Percentiles rank a stretch among this genome's conserved stretches.
These are phyloP conservation scores for Aspidiotus rigidus DNA, from an alignment of 2,888 invertebrate species.

Conservation along the genomic window DNA sequence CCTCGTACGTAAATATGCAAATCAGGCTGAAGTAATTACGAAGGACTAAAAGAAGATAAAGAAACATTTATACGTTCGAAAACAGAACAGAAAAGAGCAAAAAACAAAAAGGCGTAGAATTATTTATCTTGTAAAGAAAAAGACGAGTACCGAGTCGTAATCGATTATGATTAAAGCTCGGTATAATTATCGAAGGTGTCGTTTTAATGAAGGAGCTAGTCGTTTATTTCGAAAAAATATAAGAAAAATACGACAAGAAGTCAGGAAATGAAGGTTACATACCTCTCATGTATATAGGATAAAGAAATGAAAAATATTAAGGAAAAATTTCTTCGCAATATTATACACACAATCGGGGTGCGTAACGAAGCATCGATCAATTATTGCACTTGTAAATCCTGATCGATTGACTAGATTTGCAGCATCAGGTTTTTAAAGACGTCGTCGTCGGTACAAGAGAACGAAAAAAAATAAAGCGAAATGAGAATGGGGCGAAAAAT, in stretches of 20 bases:
- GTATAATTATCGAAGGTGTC: conserved; percentile 2
- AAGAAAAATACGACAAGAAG: too few relatives aligned
- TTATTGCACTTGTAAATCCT: neutral
- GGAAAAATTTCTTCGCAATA: too few relatives aligned
- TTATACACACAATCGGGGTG: too few relatives aligned
- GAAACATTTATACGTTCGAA: too few relatives aligned
- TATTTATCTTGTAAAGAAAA: neutral
- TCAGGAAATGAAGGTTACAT: too few relatives aligned
- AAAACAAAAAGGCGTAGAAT: too few relatives aligned
- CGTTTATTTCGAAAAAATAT: neutral
- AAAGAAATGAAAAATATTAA: too few relatives aligned
- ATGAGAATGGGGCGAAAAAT: too few relatives aligned
- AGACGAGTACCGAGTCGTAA: neutral
- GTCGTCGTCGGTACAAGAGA: neutral
- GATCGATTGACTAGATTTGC: neutral
- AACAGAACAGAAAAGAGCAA: too few relatives aligned
- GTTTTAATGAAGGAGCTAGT: neutral
- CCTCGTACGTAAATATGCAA: too few relatives aligned
- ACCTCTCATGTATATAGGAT: too few relatives aligned
- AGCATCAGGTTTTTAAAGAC: neutral
- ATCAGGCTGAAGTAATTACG: neutral
- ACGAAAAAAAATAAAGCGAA: too few relatives aligned
- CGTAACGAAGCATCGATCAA: neutral
- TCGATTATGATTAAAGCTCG: conserved; percentile 4
- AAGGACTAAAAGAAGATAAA: neutral